Conservation (phyloP, 2,113 vertebrate genomes). For the Callipepla californica region DNA sequence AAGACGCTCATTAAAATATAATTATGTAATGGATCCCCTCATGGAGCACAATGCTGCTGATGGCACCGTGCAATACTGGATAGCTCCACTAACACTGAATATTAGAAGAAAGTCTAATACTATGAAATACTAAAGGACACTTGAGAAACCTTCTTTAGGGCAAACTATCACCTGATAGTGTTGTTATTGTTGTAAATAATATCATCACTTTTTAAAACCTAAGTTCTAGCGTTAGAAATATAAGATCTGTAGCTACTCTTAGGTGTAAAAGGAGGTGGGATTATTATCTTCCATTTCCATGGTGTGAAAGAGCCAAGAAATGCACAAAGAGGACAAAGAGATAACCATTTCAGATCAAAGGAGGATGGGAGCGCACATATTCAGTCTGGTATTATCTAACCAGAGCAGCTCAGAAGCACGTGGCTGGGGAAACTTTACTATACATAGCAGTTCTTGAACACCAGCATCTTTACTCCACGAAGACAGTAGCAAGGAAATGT, state of each 20-base stretch:
- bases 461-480: not conserved
- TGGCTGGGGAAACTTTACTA: not conserved
- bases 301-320: not conserved
- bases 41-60: not conserved
- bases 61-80: not conserved
- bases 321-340: not conserved
- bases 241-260: not conserved
- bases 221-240: not conserved
- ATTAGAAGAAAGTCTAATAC: not conserved
- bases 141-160: not conserved
- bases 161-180: not conserved
- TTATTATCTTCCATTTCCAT: not conserved
- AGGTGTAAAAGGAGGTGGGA: not conserved
- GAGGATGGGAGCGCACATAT: not conserved
- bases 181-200: not conserved
- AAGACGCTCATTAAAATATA: not conserved
- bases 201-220: not conserved
- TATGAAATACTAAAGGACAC: not conserved
- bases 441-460: not conserved
- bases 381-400: not conserved
- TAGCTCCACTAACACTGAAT: not conserved
- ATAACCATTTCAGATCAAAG: not conserved
- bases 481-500: not conserved
- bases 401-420: not conserved
- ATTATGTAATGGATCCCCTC: not conserved